Percentiles rank a stretch among this genome's conserved stretches.
Conservation (phyloP, 2,797 vertebrate genomes). For the Tapirus indicus region DNA sequence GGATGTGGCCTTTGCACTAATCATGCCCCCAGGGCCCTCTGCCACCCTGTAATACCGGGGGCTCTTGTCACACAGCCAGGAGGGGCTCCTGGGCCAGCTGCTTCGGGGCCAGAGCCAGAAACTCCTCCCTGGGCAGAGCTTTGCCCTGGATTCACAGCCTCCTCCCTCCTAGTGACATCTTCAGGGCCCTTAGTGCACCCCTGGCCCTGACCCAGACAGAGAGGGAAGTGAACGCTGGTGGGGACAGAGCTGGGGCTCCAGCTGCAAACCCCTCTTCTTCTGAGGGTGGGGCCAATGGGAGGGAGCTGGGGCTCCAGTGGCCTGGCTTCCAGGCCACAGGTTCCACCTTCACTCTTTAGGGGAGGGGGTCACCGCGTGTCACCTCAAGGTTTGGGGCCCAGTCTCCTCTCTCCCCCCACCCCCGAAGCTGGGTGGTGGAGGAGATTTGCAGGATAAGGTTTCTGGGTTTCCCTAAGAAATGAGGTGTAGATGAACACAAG, state of each 20-base stretch:
- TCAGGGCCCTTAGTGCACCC: too few relatives aligned
- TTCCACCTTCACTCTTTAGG: not conserved
- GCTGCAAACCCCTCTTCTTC: not conserved
- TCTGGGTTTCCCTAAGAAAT: not conserved
- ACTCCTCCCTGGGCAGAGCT: not conserved
- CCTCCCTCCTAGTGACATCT: not conserved
- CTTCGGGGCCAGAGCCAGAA: not conserved
- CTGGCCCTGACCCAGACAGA: not conserved
- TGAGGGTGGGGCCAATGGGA: not conserved
- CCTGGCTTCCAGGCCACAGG: not conserved
- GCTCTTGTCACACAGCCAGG: slow-evolving; percentile 65
- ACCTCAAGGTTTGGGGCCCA: not conserved
- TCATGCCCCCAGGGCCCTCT: slow-evolving; percentile 53
- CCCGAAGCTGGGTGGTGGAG: not conserved
- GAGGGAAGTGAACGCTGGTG: not conserved
- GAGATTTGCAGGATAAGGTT: not conserved
- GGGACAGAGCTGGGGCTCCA: not conserved
- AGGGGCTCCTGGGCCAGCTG: not conserved
- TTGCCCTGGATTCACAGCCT: not conserved
- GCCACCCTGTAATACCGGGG: slow-evolving; percentile 47
- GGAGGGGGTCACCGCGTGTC: not conserved
- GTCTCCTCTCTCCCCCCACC: not conserved
- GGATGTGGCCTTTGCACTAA: slow-evolving; percentile 66
- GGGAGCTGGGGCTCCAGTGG: not conserved
- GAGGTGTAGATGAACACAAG: not conserved